These are phyloP conservation scores for Phrynocephalus vlangalii DNA, from an alignment of 2,797 vertebrate species.

Conservation along the genomic window DNA sequence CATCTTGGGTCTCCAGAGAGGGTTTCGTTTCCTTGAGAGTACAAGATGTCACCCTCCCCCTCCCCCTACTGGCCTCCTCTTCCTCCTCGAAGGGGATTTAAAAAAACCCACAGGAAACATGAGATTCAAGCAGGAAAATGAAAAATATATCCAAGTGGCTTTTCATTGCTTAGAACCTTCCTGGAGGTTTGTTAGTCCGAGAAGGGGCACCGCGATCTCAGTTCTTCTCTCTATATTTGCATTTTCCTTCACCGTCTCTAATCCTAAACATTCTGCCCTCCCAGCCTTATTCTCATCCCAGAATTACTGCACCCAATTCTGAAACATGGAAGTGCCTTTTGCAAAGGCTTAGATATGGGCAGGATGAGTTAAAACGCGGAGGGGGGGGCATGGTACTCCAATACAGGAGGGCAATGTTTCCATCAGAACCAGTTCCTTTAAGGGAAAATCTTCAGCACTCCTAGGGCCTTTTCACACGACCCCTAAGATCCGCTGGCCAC, in stretches of 20 bases:
- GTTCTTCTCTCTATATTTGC: slow-evolving; percentile 51
- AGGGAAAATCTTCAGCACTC: too few species aligned
- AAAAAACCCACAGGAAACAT: slow-evolving; percentile 45
- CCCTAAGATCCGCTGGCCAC: too few species aligned
- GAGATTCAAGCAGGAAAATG: slow-evolving; percentile 64
- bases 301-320: slow-evolving; percentile 67
- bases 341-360: too few species aligned
- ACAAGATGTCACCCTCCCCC: slow-evolving; percentile 22
- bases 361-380: too few species aligned
- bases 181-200: not conserved
- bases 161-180: slow-evolving; percentile 46
- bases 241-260: slow-evolving; percentile 39
- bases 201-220: not conserved
- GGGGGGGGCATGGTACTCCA: too few species aligned
- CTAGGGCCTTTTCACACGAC: too few species aligned
- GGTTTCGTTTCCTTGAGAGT: slow-evolving; percentile 41
- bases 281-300: not conserved
- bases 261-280: too few species aligned
- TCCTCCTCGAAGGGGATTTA: slow-evolving; percentile 28
- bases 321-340: slow-evolving; percentile 17
- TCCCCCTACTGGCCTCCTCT: slow-evolving; percentile 54
- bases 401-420: too few species aligned
- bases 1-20: slow-evolving; percentile 12
- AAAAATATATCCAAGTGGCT: slow-evolving; percentile 13
- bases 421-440: too few species aligned